phyloP scores from a whole-genome alignment of 2,113 vertebrate genomes.

The Nettapus auritus region DNA sequence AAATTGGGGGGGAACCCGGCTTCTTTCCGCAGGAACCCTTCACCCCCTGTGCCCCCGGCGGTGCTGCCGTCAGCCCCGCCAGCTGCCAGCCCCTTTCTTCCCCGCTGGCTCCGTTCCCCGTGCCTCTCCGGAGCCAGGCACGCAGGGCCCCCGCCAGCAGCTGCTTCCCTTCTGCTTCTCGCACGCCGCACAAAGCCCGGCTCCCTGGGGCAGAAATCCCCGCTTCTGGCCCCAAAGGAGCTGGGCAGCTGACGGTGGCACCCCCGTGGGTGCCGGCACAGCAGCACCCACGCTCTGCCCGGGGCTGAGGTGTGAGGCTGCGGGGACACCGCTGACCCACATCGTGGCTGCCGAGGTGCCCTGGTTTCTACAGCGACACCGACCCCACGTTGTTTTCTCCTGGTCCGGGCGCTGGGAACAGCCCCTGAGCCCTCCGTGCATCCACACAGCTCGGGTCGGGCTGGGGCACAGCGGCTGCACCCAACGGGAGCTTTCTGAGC shows the following conservation, averaged over 20 bases:
- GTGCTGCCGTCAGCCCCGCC: rapidly evolving
- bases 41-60: rapidly evolving
- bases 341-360: background rate
- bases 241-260: background rate
- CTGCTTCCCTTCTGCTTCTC: background rate
- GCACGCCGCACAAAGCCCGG: rapidly evolving
- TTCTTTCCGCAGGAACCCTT: rapidly evolving
- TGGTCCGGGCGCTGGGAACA: no score
- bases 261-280: background rate
- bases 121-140: background rate
- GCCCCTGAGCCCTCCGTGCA: no score
- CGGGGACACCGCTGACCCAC: background rate
- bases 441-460: no score
- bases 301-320: background rate
- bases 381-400: no score
- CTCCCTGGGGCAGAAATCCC: background rate
- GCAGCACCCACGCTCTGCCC: background rate
- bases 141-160: background rate
- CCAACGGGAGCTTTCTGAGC: background rate
- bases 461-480: rapidly evolving
- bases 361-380: background rate
- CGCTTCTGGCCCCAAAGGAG: background rate
- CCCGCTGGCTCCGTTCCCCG: background rate
- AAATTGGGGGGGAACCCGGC: background rate
- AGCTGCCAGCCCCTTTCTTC: background rate